These are phyloP conservation scores for Eristalis tenax DNA, from an alignment of 2,888 invertebrate species.

Conservation along the genomic window DNA sequence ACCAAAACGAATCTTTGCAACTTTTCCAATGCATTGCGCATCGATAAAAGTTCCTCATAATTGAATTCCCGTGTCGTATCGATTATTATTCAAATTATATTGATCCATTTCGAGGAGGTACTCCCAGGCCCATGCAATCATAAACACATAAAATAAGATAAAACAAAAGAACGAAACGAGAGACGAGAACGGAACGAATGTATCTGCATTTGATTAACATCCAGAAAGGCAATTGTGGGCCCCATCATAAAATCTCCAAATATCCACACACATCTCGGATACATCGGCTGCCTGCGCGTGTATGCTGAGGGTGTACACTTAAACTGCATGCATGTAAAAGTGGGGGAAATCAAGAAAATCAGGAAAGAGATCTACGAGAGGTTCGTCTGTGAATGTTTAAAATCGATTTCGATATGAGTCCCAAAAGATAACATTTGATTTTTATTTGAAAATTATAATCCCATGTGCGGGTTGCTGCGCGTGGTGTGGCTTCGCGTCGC, in stretches of 20 bases:
- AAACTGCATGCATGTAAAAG: constrained; percentile 35
- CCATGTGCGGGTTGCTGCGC: constrained; percentile 49
- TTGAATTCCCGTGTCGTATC: constrained; percentile 64
- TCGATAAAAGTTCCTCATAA: constrained; percentile 43
- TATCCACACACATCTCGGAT: constrained; percentile 41
- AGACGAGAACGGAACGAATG: constrained; percentile 4
- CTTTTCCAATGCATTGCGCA: constrained; percentile 32
- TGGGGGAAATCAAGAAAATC: constrained; percentile 6
- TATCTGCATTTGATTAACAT: constrained; percentile 65
- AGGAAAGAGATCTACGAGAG: constrained; percentile 31
- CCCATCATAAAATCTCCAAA: constrained; percentile 59
- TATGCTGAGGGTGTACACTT: constrained; percentile 10
- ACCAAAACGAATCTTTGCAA: constrained; percentile 41
- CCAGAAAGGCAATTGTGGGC: constrained; percentile 46
- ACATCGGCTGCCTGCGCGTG: constrained; percentile 26
- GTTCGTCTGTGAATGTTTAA: constrained; percentile 55
- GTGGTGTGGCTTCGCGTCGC: background rate
- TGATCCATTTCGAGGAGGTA: constrained; percentile 26
- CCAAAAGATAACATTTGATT: constrained; percentile 63
- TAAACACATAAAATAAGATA: constrained; percentile 49
- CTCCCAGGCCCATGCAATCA: constrained; percentile 23
- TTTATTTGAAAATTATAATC: constrained; percentile 69
- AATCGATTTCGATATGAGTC: constrained; percentile 66
- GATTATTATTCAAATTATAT: constrained; percentile 55
- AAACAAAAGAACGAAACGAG: constrained; percentile 24